Evolutionary conservation across 2,888 invertebrate genomes (phyloP).

Genomic region (Steinernema carpocapsae): DNA sequence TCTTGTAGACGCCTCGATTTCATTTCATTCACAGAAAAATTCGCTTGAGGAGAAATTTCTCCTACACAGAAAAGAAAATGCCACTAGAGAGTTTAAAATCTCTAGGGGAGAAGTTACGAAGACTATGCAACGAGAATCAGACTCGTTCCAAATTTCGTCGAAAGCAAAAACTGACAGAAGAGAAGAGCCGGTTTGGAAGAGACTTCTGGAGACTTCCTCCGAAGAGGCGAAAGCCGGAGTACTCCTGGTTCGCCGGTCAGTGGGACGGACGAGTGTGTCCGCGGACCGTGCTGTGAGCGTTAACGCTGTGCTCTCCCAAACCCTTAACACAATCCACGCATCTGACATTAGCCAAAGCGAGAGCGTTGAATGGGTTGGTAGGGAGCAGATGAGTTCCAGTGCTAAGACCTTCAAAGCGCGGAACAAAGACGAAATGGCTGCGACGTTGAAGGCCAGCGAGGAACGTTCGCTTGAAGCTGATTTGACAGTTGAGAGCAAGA

Average conservation of each 20-base stretch:
- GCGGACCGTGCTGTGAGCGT: constrained; percentile 44
- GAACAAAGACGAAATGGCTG: not conserved
- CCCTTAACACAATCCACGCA: constrained; percentile 42
- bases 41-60: constrained; percentile 43
- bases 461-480: constrained; percentile 11
- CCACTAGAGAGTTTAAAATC: constrained; percentile 39
- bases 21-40: constrained; percentile 20
- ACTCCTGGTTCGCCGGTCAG: constrained; percentile 42
- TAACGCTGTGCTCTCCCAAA: constrained; percentile 37
- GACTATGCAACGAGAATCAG: constrained; percentile 34
- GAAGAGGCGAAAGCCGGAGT: constrained; percentile 40
- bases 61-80: constrained; percentile 40
- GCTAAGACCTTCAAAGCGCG: not conserved
- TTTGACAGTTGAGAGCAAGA: not conserved
- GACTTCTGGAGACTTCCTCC: constrained; percentile 36
- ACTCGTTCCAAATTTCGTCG: not conserved
- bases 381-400: constrained; percentile 29
- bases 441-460: not conserved
- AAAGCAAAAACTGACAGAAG: constrained; percentile 11
- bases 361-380: constrained; percentile 38
- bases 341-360: constrained; percentile 39
- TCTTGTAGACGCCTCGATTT: constrained; percentile 38
- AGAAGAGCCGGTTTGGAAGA: not conserved
- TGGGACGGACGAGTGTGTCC: constrained; percentile 35
- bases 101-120: constrained; percentile 38